Evolutionary conservation across 2,888 invertebrate species (phyloP).

Genomic region (Sesia apiformis): DNA sequence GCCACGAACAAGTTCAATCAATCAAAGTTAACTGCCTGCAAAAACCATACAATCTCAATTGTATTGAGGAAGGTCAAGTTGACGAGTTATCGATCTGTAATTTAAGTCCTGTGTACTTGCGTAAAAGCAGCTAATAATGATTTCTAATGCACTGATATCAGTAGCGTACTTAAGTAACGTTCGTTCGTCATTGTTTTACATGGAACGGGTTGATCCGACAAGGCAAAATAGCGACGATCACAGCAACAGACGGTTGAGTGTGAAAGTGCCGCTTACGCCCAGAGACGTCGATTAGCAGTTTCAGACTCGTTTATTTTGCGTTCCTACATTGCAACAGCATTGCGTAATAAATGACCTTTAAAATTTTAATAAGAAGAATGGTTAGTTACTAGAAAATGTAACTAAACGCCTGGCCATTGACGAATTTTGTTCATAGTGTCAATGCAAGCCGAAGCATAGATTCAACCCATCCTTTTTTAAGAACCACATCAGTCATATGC

Average conservation of each 20-base stretch:
- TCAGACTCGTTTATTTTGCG: conserved; percentile 49
- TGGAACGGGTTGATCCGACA: conserved; percentile 15
- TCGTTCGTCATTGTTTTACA: no score
- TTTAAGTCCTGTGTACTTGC: no score
- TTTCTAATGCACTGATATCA: no score
- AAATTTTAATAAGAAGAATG: no score
- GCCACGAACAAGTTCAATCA: neutral
- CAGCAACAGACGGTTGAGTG: conserved; percentile 24
- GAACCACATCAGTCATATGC: no score
- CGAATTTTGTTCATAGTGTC: no score
- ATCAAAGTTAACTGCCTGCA: neutral
- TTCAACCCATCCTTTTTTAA: no score
- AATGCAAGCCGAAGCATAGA: no score
- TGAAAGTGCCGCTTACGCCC: conserved; percentile 59
- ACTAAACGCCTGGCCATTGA: no score
- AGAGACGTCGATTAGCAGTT: conserved; percentile 29
- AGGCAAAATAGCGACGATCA: conserved; percentile 3
- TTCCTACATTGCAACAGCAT: neutral
- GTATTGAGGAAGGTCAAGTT: neutral
- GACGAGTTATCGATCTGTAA: neutral
- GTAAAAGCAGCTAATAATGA: no score
- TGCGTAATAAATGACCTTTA: neutral
- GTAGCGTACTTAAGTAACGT: no score
- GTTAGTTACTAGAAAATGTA: no score
- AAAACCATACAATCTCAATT: neutral